A percentile compares a stretch with the other conserved stretches of the same genome.
phyloP scores from a whole-genome alignment of 2,797 vertebrate species.

The Gallinago solitaria region DNA sequence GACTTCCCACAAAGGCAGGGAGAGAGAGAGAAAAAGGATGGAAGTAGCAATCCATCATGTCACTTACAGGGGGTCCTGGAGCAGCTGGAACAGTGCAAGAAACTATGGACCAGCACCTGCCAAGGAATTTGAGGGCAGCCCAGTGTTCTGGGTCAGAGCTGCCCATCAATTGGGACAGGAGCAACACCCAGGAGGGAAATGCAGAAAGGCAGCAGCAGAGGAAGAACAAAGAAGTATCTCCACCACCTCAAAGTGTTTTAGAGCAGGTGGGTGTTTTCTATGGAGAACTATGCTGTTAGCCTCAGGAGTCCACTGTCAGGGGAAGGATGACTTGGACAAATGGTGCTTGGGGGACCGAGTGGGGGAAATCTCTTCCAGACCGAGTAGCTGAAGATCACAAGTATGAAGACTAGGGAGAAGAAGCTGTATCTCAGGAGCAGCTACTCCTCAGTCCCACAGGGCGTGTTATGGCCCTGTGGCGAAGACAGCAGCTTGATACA shows the following conservation, averaged over 20 bases:
- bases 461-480: rapidly evolving
- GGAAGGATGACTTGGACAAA: not conserved
- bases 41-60: not conserved
- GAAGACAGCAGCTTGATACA: not conserved
- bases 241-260: not conserved
- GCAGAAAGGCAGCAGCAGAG: not conserved
- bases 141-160: not conserved
- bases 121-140: not conserved
- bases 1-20: not conserved
- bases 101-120: not conserved
- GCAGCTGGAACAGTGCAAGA: not conserved
- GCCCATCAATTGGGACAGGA: not conserved
- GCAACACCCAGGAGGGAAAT: not conserved
- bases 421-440: not conserved
- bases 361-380: not conserved
- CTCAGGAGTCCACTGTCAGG: not conserved
- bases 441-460: not conserved
- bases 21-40: not conserved
- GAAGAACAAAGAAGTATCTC: not conserved
- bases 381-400: not conserved
- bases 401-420: not conserved
- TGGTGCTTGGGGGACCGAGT: not conserved
- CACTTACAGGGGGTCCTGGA: not conserved
- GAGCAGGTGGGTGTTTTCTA: not conserved
- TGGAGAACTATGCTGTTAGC: rapidly evolving